Evolutionary conservation across 2,113 vertebrate species (phyloP), one percentile per base, ranked within the genome.

Genomic region (Theristicus caerulescens): DNA sequence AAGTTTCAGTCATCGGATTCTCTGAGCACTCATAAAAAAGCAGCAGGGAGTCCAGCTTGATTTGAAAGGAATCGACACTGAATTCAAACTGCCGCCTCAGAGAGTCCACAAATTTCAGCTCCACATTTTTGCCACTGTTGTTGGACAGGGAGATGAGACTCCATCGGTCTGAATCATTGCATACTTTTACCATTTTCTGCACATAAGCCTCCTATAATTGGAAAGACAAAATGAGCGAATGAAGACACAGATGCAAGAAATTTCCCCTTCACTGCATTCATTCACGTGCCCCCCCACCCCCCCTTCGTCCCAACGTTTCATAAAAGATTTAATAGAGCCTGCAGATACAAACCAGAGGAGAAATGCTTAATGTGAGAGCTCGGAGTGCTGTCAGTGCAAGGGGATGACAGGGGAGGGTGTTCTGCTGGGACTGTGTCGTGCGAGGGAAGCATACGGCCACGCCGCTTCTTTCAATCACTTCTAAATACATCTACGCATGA

Each of bases 131-230:
- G 87, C 99, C 99, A 52, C 99, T 98, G 99, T 99, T 99, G 98
- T 99, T 99, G 95, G 99, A 99, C 90, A 99, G 98, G 49, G 99
- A 99, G 97, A 99, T 99, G 91, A 99, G 99, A 97, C 99, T 99
- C 99, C 99, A 99, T 52, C 99, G 99, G 97, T 99, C 99, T 7
- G 99, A 99, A 97, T 99, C 99, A 89, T 99, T 99, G 97, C 99
- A 99, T 91, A 99, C 99, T 98, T 99, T 99, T 94, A 99, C 99
- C 99, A 99, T 99, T 98, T 99, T 99, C 98, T 99, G 99, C 97
- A 99, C 99, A 74, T 99, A 99, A 81, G 99, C 99, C 94, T 99
- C 99, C 99, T 99, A 97, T 20, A 97, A 98, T 96, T 52, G 85
- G 95, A 98, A 98, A 98, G 74, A 94, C 69, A 95, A 97, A 96